phyloP scores from a whole-genome alignment of 2,888 invertebrate genomes.

The Xestobium rufovillosum region DNA sequence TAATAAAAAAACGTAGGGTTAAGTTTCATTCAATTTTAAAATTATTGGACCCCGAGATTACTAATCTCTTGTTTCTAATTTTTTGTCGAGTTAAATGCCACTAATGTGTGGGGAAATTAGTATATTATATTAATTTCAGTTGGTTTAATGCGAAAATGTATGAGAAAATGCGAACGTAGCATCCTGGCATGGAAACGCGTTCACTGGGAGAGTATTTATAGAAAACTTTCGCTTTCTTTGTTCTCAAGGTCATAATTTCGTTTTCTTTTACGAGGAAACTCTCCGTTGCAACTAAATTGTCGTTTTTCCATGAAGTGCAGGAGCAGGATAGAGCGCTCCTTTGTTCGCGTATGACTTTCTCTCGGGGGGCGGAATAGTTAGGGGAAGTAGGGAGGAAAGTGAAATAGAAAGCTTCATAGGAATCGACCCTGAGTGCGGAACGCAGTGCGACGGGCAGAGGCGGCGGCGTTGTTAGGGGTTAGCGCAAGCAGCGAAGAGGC shows the following conservation, averaged over 20 bases:
- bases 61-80: no score
- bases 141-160: no score
- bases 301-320: not conserved
- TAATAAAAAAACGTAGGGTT: no score
- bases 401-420: constrained; percentile 3
- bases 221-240: constrained; percentile 1
- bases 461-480: constrained; percentile 28
- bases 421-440: constrained; percentile 17
- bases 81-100: no score
- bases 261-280: constrained; percentile 1
- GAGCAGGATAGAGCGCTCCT: not conserved
- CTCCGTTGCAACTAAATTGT: not conserved
- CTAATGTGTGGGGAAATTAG: no score
- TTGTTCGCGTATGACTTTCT: not conserved
- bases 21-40: no score
- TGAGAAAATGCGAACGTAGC: no score
- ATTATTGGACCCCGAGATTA: no score
- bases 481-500: constrained; percentile 34
- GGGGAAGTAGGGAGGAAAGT: not conserved
- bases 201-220: no score
- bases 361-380: not conserved
- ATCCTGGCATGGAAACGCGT: no score
- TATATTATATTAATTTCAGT: no score
- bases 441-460: constrained; percentile 24
- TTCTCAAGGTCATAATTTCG: constrained; percentile 2